Conservation (phyloP, 2,113 vertebrate species). For the Oxygymnocypris stewartii region DNA sequence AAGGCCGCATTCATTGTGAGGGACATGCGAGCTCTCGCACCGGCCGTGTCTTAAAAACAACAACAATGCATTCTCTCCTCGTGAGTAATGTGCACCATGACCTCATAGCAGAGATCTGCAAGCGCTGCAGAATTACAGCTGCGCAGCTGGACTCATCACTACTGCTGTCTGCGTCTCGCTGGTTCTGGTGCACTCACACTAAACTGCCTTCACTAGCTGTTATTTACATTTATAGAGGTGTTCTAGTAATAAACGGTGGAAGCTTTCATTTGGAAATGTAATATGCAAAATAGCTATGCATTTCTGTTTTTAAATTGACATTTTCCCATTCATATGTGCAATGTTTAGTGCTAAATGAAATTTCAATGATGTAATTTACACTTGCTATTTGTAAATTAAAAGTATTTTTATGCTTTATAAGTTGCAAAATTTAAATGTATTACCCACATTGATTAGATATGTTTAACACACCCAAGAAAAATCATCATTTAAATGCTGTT, state of each 20-base stretch:
- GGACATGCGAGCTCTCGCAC: conserved; percentile 66
- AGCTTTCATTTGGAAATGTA: too few relatives aligned
- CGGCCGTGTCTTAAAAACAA: conserved; percentile 78
- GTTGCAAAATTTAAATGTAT: too few relatives aligned
- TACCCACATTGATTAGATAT: too few relatives aligned
- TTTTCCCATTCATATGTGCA: too few relatives aligned
- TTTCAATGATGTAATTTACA: too few relatives aligned
- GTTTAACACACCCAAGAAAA: too few relatives aligned
- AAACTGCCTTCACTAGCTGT: neutral
- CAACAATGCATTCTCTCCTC: conserved; percentile 77
- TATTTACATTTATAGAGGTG: neutral
- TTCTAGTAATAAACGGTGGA: neutral
- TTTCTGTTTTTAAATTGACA: too few relatives aligned
- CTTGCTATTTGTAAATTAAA: too few relatives aligned
- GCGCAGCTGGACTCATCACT: conserved; percentile 62
- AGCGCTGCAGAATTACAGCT: conserved; percentile 77
- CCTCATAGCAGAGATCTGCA: conserved; percentile 76
- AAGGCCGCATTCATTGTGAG: conserved; percentile 75
- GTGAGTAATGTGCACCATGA: conserved; percentile 77
- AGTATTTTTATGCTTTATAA: too few relatives aligned
- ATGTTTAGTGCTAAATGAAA: too few relatives aligned
- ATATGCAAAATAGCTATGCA: too few relatives aligned
- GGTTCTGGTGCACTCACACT: neutral
- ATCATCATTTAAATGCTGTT: too few relatives aligned
- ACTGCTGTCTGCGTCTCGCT: neutral